Base-by-base conservation (phyloP, 2,797 vertebrate species). In the Cichlasoma orientale region DNA sequence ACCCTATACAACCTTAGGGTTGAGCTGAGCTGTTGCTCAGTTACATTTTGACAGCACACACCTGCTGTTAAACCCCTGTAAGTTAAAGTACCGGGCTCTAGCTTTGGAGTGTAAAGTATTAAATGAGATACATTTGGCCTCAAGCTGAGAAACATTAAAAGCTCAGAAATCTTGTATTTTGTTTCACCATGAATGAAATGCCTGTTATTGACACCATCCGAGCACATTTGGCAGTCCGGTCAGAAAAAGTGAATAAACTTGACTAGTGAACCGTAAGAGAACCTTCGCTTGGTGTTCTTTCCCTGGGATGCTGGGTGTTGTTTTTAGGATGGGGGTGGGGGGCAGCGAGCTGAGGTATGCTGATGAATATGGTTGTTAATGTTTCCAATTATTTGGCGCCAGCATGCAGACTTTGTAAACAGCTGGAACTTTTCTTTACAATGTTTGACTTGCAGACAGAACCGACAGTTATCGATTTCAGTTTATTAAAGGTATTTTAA, bases 291-390 rank as follows among this genome's bases (percentile, higher is more conserved):
- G 74, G 7, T 12, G 53, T 29, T 66, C 74, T 72, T 55, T 69
- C 41, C 77, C 38, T 69, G 23, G 56, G 59, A 52, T 83, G 68
- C 55, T 50, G 27, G 63, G 16, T 80, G 82, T 57, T 86, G 81
- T 85, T 72, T 79, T 88, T 83, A 52, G 71, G 63, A 72, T 25
- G 72, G 74, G 72, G 70, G 74, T 70, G 41, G 23, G 72, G 78
- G 61, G 61, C 18, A 44, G 52, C n/a, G 36, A 82, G 75, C 66
- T 27, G 33, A 52, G 13, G 50, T 25, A 23, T 2, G 57, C 58
- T 80, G 79, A 86, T 87, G 72, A 90, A 87, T 84, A 52, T 21
- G 33, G 56, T 53, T 18, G 55, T 14, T 63, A 44, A 36, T 80
- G 74, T 83, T 85, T 83, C 82, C 52, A 87, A 2, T 44, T 29